Evolutionary conservation across 2,888 invertebrate species (phyloP), one percentile per base, ranked within the genome.

Genomic region (Clepsis dumicolana): DNA sequence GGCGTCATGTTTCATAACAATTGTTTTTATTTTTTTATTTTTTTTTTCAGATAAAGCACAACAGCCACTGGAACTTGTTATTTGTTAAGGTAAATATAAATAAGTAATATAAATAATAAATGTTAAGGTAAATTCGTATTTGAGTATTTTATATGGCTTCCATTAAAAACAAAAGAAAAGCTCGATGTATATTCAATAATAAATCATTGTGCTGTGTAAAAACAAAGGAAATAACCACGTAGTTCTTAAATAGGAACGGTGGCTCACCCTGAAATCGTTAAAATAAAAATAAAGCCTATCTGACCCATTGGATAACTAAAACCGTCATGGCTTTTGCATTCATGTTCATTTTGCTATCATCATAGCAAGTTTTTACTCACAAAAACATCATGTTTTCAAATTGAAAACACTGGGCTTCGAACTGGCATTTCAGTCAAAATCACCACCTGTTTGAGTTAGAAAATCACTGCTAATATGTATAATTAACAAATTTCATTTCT

Each of bases 231-330:
- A 44, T 18, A 18, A 24, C 29, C 29, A 14, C 67, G 38, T 52
- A 14, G 80, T 76, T 72, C 73, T 72, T 79, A 78, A 78, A 74
- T 80, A 79, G 75, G 74, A 80, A 75, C 75, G 75, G 80, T 74
- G 76, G 82, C 76, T 83, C 80, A 78, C 81, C 81, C 85, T 87
- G 84, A 88, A 85, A 84, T 75, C 72, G 74, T 76, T 78, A 77
- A 79, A 84, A 88, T 83, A 86, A 86, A 85, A 87, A 84, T 79
- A 85, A 83, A 83, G 80, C 74, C 69, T n/a, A 48, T 32, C 16
- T 21, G 52, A 29, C 16, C 35, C 60, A 60, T 60, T 24, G 41
- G 27, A 16, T 63, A 59, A 52, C 41, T 57, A 41, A 24, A 41
- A 63, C 57, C 24, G 50, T 52, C 35, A 66, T 66, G 35, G 38